A percentile compares a stretch with the other conserved stretches of the same genome.
Evolutionary conservation across 2,113 vertebrate genomes (phyloP).

Genomic region (Oryzias curvinotus): DNA sequence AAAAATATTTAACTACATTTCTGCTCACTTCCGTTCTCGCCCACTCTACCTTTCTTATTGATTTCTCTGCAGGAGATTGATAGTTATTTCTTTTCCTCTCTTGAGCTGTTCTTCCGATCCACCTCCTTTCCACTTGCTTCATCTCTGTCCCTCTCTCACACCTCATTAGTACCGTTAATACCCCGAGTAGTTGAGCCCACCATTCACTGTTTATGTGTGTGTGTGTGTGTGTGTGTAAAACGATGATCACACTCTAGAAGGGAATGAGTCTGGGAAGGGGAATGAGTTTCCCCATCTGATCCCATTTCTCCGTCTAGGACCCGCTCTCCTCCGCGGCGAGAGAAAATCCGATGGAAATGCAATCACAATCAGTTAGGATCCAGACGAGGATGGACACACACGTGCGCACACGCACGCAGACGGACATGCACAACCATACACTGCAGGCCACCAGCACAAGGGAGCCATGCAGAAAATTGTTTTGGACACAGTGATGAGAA

Average conservation of each 20-base stretch:
- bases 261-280: slow-evolving; percentile 55
- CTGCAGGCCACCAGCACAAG: slow-evolving; percentile 48
- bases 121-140: slow-evolving; percentile 52
- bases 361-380: slow-evolving; percentile 73
- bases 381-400: slow-evolving; percentile 49
- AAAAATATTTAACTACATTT: slow-evolving; percentile 22
- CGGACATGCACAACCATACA: slow-evolving; percentile 20
- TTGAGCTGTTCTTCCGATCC: slow-evolving; percentile 46
- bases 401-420: slow-evolving; percentile 14
- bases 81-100: slow-evolving; percentile 30
- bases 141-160: slow-evolving; percentile 63
- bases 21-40: slow-evolving; percentile 10
- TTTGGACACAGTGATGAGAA: slow-evolving; percentile 77
- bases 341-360: slow-evolving; percentile 74
- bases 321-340: slow-evolving; percentile 48
- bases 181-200: slow-evolving; percentile 62
- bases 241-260: slow-evolving; percentile 40
- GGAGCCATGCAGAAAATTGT: slow-evolving; percentile 82
- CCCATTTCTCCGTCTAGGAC: slow-evolving; percentile 62
- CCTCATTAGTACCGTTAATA: slow-evolving; percentile 74
- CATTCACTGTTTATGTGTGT: slow-evolving; percentile 34
- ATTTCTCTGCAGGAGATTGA: slow-evolving; percentile 31
- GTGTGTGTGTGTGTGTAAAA: slow-evolving; percentile 3
- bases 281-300: slow-evolving; percentile 69
- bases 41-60: slow-evolving; percentile 27